Evolutionary conservation across 1,140 invertebrate species (phyloP), one percentile per base, ranked within the genome.

Genomic region (Meteorus sp.): DNA sequence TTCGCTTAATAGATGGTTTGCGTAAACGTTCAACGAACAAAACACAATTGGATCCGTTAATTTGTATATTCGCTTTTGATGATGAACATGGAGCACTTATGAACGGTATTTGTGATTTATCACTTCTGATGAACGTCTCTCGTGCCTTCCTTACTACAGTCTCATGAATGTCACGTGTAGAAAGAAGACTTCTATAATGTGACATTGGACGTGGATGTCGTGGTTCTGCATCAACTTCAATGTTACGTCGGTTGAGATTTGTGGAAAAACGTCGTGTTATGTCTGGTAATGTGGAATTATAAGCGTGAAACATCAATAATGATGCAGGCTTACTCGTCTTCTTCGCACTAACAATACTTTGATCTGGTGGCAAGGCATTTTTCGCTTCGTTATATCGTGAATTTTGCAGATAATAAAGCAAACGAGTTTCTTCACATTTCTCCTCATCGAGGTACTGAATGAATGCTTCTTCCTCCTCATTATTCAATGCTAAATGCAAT

Each of bases 381-480:
- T 77, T 76, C 0, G 80, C 75, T 37, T 81, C 73, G 0, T 77
- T 68, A 44, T 83, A 80, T 11, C 75, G 66, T 37, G 78, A 82
- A 3, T 76, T 66, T 48, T 81, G 74, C 1, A 80, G 35, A 48
- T 77, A 78, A 22, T 80, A 79, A n/a, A 79, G 31, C 5, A 76
- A 23, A 2, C 69, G 63, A 3, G 73, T 71, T 7, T 79, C 76
- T 2, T 78, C 68, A 13, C 67, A 73, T 4, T 68, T 70, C n/a
- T 73, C 65, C 2, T 69, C 57, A 5, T 79, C 73, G 0, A 87
- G 66, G 60, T 84, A 86, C 2, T 76, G 70, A 0, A 84, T 68
- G 25, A 88, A 81, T 13, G 75, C 74, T 8, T 80, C 72, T 60
- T 87, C 85, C 62, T 87, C 86, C 19, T 78, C 69, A 0, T 69